Base-by-base conservation (phyloP, 2,888 invertebrate species). In the Campopleginae sp. region DNA sequence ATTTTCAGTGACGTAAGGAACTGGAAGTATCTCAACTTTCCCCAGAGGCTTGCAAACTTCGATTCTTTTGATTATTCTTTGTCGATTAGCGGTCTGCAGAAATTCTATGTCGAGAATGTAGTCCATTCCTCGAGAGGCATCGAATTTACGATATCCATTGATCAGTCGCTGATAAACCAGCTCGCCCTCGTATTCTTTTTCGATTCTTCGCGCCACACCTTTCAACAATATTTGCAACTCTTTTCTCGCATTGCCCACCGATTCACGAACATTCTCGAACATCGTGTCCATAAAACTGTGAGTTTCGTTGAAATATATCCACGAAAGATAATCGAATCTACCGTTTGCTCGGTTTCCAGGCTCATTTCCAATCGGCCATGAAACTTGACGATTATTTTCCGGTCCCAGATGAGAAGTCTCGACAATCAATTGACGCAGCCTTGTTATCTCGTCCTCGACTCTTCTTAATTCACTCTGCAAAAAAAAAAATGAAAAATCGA, bases 1-100 rank as follows among this genome's bases (percentile, higher is more conserved):
- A 93, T 97, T 98, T 95, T 99, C 99, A 0, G 99, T 99, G 0
- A 99, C 99, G 94, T 99, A 99, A 0, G 98, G 99, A 92, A 98
- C 97, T 1, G 97, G 97, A 54, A 98, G 95, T 83, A 99, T 96
- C 92, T 99, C 98, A 10, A 98, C 97, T 83, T 96, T 96, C 19
- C 98, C 98, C 80, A 99, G 94, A 17, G 98, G 97, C 87, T 98
- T 97, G 76, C 96, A 96, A 58, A 97, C 95, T 94, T 98, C 96
- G 88, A 98, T 95, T 90, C 97, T 96, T 92, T 96, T 96, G 5
- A 94, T 94, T 6, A 95, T 87, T 89, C 94, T 93, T 87, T 93
- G 68, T 31, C 58, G 19, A 92, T 94, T 46, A 0, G 91, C 90
- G 38, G 91, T 88, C 88, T 96, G 95, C 33, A 93, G 90, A 89